Evolutionary conservation across 2,113 vertebrate species (phyloP).

Genomic region (Okapia johnstoni): DNA sequence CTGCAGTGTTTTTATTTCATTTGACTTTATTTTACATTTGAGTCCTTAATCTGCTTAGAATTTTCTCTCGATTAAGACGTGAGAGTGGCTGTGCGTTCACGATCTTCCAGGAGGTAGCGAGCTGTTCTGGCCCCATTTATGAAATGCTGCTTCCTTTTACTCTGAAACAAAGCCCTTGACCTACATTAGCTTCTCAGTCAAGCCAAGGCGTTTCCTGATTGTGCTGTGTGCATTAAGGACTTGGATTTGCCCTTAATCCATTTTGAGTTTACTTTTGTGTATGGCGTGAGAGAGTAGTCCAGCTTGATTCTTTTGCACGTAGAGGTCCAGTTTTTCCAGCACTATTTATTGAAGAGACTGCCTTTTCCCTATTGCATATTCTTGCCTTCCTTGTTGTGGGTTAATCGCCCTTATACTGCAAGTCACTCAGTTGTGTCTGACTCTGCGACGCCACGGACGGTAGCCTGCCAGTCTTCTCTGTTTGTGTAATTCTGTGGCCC

Average conservation of each 20-base stretch:
- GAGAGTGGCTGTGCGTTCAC: not conserved
- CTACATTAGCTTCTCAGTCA: fast-evolving
- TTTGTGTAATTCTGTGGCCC: not conserved
- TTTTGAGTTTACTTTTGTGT: not conserved
- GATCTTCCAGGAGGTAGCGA: not conserved
- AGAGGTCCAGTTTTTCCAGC: not conserved
- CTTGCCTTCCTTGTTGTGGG: not conserved
- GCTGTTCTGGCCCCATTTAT: not conserved
- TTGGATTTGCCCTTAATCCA: not conserved
- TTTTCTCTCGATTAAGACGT: not conserved
- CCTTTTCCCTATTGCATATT: not conserved
- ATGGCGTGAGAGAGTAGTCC: not conserved
- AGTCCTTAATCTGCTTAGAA: not conserved
- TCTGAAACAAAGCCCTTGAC: not conserved
- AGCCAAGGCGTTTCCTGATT: not conserved
- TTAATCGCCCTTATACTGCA: too few species aligned
- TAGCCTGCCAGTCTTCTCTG: not conserved
- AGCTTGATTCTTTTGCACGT: not conserved
- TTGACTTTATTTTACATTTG: not conserved
- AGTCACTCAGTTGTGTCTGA: not conserved
- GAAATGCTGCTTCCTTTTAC: not conserved
- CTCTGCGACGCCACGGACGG: not conserved
- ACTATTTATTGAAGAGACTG: not conserved
- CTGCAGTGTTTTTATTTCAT: not conserved
- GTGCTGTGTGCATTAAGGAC: not conserved